Base-by-base conservation (phyloP, 2,888 invertebrate genomes). In the Chalcosyrphus nemorum region DNA sequence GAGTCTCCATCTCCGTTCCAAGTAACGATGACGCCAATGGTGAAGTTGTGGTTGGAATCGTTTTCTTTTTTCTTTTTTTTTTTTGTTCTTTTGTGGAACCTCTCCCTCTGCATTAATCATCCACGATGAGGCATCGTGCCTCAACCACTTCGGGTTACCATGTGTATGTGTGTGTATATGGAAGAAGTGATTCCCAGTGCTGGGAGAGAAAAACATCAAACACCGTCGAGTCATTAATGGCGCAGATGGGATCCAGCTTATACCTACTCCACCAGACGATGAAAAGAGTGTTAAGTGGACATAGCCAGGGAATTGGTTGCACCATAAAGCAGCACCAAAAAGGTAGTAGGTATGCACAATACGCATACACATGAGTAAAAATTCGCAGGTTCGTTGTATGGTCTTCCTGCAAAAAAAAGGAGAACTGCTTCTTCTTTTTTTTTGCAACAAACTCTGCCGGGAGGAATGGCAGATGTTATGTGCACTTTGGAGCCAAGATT, bases 241-340 rank as follows among this genome's bases (percentile, higher is more conserved):
- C 66, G 41, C 74, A 81, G 66, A 81, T 81, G 80, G 74, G 38
- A 68, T 63, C 61, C 74, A 47, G 24, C 15, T n/a, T n/a, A n/a
- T n/a, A n/a, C n/a, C n/a, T n/a, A n/a, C n/a, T n/a, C 59, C 50
- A 61, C 19, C 35, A 24, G 43, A 52, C 68, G 68, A 61, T 61
- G 66, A 47, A 68, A 59, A 68, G 80, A 61, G 80, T 81, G 70
- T 76, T 65, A 76, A 81, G 70, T 81, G 81, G 68, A 63, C 70
- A 45, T 66, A 41, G 35, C 71, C 47, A 74, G 57, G 2, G 21
- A 35, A 32, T 35, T 50, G 50, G 6, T 47, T 47, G 29, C 27
- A 13, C 7, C 24, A 29, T n/a, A 24, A 13, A 11, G 27, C n/a
- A n/a, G n/a, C n/a, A 47, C 35, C 35, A 7, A 27, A 52, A 52